A percentile compares a stretch with the other conserved stretches of the same genome.
These are phyloP conservation scores for Tokudaia tokunoshimensis DNA, from an alignment of 2,797 vertebrate genomes.

Conservation along the genomic window DNA sequence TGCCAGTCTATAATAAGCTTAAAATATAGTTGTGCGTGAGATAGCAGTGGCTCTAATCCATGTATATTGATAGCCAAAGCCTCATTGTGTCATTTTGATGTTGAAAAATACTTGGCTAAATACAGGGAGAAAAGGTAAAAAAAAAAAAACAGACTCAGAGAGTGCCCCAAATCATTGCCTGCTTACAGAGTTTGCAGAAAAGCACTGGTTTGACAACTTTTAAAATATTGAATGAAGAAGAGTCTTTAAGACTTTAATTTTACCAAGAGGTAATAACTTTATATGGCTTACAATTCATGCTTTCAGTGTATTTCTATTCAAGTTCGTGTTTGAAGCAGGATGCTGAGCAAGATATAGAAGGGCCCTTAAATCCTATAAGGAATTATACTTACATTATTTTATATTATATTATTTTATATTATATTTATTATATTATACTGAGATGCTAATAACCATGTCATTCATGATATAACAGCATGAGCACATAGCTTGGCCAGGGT, in stretches of 20 bases:
- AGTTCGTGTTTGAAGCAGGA: constrained; percentile 94
- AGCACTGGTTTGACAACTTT: constrained; percentile 93
- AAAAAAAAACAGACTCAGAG: constrained; percentile 91
- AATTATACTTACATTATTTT: background rate
- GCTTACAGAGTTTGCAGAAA: constrained; percentile 94
- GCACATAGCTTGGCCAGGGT: constrained; percentile 94
- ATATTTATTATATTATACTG: constrained; percentile 31
- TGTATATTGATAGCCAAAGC: background rate
- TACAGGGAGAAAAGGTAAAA: constrained; percentile 94
- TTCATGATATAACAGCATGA: constrained; percentile 93
- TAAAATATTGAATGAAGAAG: constrained; percentile 94
- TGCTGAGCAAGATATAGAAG: constrained; percentile 94
- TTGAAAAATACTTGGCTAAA: constrained; percentile 94
- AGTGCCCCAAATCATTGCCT: constrained; percentile 93
- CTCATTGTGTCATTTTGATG: constrained; percentile 67
- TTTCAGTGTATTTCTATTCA: constrained; percentile 94
- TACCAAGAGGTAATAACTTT: constrained; percentile 94
- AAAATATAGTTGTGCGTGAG: background rate
- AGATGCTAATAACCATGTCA: constrained; percentile 89
- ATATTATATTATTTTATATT: background rate
- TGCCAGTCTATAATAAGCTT: constrained; percentile 12
- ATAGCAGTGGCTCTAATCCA: background rate
- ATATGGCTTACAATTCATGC: constrained; percentile 89
- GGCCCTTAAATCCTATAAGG: constrained; percentile 79
- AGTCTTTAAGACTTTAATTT: constrained; percentile 93